Conservation (phyloP, 1,140 invertebrate species). For the Tetranychus cinnabarinus region DNA sequence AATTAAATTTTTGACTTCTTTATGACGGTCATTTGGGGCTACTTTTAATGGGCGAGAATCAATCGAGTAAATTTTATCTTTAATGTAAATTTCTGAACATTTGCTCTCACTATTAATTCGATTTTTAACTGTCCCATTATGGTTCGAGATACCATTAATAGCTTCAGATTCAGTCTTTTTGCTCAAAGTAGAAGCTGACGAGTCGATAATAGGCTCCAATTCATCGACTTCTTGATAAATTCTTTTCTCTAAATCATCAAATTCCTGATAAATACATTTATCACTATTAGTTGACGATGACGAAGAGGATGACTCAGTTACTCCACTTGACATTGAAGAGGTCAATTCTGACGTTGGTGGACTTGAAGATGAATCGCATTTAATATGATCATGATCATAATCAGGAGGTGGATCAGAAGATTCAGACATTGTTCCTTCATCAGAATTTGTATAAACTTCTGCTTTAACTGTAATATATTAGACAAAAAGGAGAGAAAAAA, state of each 20-base stretch:
- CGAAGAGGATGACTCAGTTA: too few relatives aligned
- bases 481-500: too few relatives aligned
- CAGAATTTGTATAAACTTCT: slow-evolving; percentile 11
- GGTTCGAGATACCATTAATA: too few relatives aligned
- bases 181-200: too few relatives aligned
- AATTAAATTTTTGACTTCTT: background rate
- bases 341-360: slow-evolving; percentile 13
- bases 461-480: slow-evolving; percentile 9
- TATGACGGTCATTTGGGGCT: background rate
- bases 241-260: slow-evolving; percentile 7
- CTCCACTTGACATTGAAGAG: too few relatives aligned
- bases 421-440: slow-evolving; percentile 11
- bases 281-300: too few relatives aligned
- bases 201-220: background rate
- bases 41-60: background rate
- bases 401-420: slow-evolving; percentile 11
- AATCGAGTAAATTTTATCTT: background rate
- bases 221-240: slow-evolving; percentile 15
- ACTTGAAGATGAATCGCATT: slow-evolving; percentile 6
- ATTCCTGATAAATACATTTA: too few relatives aligned
- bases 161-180: too few relatives aligned
- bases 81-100: background rate
- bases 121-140: background rate
- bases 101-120: background rate
- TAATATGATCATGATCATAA: slow-evolving; percentile 9